Evolutionary conservation across 2,113 vertebrate genomes (phyloP).

Genomic region (Corythoichthys haematopterus): DNA sequence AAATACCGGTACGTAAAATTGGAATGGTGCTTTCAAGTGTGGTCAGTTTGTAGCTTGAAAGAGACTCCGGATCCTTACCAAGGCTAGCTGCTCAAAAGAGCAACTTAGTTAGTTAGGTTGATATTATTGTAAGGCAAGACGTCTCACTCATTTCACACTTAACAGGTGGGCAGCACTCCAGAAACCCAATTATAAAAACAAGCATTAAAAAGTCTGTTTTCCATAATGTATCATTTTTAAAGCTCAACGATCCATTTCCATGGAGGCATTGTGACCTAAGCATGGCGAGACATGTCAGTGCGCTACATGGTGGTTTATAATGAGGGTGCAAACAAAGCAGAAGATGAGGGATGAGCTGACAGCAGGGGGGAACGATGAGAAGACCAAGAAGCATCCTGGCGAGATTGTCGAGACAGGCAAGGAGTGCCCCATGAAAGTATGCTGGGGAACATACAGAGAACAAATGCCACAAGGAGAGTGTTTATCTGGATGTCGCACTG

Average conservation of each 20-base stretch:
- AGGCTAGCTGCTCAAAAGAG: background rate
- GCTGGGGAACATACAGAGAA: slow-evolving; percentile 18
- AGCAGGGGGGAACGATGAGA: background rate
- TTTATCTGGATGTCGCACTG: slow-evolving; percentile 44
- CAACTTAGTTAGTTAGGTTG: background rate
- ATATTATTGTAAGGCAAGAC: background rate
- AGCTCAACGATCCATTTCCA: slow-evolving; percentile 13
- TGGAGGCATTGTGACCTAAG: slow-evolving; percentile 12
- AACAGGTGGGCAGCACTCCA: background rate
- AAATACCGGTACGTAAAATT: no score
- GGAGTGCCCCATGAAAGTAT: slow-evolving; percentile 9
- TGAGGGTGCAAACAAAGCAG: slow-evolving; percentile 3
- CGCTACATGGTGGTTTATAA: slow-evolving; percentile 13
- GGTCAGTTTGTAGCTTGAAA: background rate
- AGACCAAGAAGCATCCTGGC: slow-evolving; percentile 16
- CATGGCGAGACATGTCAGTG: slow-evolving; percentile 10
- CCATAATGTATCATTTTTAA: background rate
- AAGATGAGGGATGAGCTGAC: slow-evolving; percentile 5
- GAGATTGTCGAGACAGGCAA: slow-evolving; percentile 21
- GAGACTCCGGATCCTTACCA: background rate
- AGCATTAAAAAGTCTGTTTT: background rate
- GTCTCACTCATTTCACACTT: background rate
- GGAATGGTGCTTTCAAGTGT: background rate
- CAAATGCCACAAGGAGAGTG: slow-evolving; percentile 35
- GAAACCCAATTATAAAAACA: background rate